Base-by-base conservation (phyloP, 2,888 invertebrate genomes). In the Hyposoter dolosus region DNA sequence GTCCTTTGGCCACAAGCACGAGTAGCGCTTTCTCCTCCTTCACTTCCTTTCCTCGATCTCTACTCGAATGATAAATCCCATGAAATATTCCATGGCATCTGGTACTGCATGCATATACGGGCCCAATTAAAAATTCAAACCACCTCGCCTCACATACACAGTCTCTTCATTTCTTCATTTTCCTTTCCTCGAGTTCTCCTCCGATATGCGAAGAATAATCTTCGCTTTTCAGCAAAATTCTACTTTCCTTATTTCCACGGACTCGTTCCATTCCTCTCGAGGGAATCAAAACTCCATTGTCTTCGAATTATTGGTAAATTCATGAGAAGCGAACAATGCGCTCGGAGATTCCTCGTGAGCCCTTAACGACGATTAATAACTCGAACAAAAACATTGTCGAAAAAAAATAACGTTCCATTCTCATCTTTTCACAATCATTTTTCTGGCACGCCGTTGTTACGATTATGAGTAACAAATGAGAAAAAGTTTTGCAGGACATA, bases 61-160 rank as follows among this genome's bases (percentile, higher is more conserved):
- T 45, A 40, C 40, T 23, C 56, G 17, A 74, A 74, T 74, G 40
- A 60, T 60, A 74, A 60, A 28, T 74, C 40, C 74, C 45, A 75
- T 35, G 63, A 75, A 43, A 75, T 75, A 45, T 75, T 63, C 63
- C 32, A 45, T 28, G 43, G 28, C 47, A 63, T 23, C n/a, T 47
- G 63, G 63, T 17, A 45, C 23, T 47, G n/a, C 43, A 43, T 23
- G 23, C 56, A 50, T 17, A 28, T 17, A 28, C 45, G 28, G 63
- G 75, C 17, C 63, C 75, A 63, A 63, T 60, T 75, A 75, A 60
- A 75, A 32, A 75, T 60, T 56, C 19, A 74, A 74, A 53, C 35
- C 50, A 71, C 47, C 50, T 56, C 50, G 32, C n/a, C 32, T 35
- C 10, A 35, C 32, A 50, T 35, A 72, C 35, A 45, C 53, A 35